phyloP scores from a whole-genome alignment of 2,888 invertebrate genomes.

The Scrobipalpa costella region DNA sequence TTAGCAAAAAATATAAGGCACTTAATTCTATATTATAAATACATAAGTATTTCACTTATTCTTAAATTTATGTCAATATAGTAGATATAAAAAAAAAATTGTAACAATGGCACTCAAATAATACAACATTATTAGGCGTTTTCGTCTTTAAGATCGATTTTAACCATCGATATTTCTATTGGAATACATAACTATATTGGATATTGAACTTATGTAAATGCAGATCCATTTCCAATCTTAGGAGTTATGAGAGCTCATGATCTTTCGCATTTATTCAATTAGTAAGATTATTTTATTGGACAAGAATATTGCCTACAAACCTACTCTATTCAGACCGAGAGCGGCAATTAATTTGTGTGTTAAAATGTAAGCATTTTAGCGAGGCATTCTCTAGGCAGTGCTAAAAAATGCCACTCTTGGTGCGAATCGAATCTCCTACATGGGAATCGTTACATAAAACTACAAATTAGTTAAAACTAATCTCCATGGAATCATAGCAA shows the following conservation, averaged over 20 bases:
- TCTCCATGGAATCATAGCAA: no score
- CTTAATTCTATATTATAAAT: slow-evolving; percentile 17
- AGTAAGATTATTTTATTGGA: neutral
- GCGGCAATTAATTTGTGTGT: no score
- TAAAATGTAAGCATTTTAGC: no score
- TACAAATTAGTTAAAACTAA: no score
- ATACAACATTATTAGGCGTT: neutral
- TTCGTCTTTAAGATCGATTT: neutral
- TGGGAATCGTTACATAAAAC: no score
- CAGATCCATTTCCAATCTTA: neutral
- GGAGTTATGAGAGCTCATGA: neutral
- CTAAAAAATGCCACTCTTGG: no score
- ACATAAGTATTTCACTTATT: neutral
- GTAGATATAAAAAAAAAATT: neutral
- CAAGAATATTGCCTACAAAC: neutral
- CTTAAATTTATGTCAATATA: neutral
- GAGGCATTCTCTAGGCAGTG: no score
- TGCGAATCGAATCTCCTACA: no score
- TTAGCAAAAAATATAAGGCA: slow-evolving; percentile 27
- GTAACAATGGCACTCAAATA: neutral
- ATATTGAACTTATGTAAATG: neutral
- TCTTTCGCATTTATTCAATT: neutral
- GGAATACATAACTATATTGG: neutral
- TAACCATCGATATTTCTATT: neutral
- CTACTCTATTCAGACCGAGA: no score